Base-by-base conservation (phyloP, 2,888 invertebrate species). In the Xestia xanthographa region DNA sequence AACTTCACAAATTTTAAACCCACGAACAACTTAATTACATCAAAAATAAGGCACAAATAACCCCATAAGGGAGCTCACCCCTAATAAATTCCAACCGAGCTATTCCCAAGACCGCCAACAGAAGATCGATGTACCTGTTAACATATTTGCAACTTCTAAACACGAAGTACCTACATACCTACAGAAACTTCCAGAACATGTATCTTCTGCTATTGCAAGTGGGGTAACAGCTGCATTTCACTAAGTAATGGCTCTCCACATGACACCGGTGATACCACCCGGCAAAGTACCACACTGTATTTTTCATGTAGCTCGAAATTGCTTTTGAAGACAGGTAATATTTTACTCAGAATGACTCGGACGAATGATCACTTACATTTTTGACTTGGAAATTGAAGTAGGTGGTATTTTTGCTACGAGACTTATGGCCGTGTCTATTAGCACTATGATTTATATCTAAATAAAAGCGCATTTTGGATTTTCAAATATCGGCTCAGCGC, bases 101-200 rank as follows among this genome's bases (percentile, higher is more conserved):
- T 90, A 92, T 92, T 89, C 91, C 92, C 80, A 68, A 90, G 90
- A 89, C 86, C 79, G 75, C 85, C 26, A 80, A 78, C 89, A 89
- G 80, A 86, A 90, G 91, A 92, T 93, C 90, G 91, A 93, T 93
- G 91, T 89, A 92, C 91, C 91, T 93, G 92, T 92, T 92, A 93
- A 84, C 85, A 85, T 85, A 87, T 87, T 88, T 88, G 81, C 69
- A 86, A 83, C 81, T 85, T 83, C 79, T 79, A 86, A 81, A 81
- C 83, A 79, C 72, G 84, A 78, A 77, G 20, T 50, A 71, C 48
- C 14, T 72, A 77, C 66, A 69, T 50, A 71, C 38, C 11, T 72
- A 77, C 62, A 68, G 65, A 83, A 65, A 88, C 80, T 89, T 88
- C 2, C 75, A 80, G 75, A 79, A 77, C 79, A 68, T 86, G 83